Base-by-base conservation (phyloP, 1,140 invertebrate species). In the Leptonema lineaticorne region DNA sequence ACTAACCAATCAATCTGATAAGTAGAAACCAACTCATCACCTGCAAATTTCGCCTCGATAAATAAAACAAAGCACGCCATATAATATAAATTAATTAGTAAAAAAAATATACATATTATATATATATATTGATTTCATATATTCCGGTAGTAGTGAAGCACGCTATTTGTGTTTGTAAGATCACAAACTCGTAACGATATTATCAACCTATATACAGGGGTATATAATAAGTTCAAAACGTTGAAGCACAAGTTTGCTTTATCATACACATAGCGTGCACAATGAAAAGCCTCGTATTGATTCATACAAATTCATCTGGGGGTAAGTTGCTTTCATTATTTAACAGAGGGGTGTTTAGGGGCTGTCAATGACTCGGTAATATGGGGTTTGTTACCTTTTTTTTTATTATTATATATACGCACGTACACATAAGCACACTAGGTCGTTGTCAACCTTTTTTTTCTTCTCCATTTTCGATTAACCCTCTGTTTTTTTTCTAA, bases 331-430 rank as follows among this genome's bases (percentile, higher is more conserved):
- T 63, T 63, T 27, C 59, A 63, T 63, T 63, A 63, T 63, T 63
- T 63, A 63, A 63, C 59, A 33, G 59, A 63, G 59, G 59, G 59
- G 59, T 63, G 59, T 63, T 63, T 63, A 63, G 59, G 59, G 59
- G 59, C 59, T 63, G 59, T 63, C 59, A 63, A 63, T 63, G 59
- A 63, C 59, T 63, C 37, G 59, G 59, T 63, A 63, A 63, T 63
- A 27, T 63, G 59, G 59, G 59, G 59, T 63, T 63, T 63, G 59
- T 63, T 63, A 63, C 59, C 59, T 46, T 46, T 63, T n/a, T n/a
- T n/a, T n/a, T n/a, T n/a, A n/a, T n/a, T n/a, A n/a, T n/a, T n/a
- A n/a, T n/a, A n/a, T n/a, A 37, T 63, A 26, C 41, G 59, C 26
- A 22, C 30, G 59, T 6, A 37, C 26, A 22, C 30, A 37, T 6